A percentile compares a stretch with the other conserved stretches of the same genome.
Evolutionary conservation across 1,140 invertebrate species (phyloP).

Genomic region (Phymastichus coffea): DNA sequence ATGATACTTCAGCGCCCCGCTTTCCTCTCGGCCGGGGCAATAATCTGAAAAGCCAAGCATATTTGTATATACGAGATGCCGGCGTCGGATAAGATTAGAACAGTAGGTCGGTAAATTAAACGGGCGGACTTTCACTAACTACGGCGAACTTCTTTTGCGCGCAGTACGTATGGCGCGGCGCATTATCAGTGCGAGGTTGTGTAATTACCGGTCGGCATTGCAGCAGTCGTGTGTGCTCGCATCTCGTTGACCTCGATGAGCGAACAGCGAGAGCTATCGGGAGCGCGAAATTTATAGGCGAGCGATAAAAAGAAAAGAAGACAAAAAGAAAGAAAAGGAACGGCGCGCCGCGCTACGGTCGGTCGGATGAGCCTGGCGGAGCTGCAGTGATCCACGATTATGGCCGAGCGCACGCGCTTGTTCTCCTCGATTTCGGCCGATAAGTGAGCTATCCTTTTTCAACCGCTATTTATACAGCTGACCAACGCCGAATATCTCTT

Average conservation of each 20-base stretch:
- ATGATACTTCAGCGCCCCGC: conserved; percentile 36
- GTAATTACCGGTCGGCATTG: no score
- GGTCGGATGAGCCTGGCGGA: no score
- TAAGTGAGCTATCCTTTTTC: conserved; percentile 27
- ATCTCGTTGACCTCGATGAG: no score
- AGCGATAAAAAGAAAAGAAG: conserved; percentile 1
- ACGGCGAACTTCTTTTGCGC: no score
- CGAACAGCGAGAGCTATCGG: no score
- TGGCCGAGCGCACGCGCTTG: conserved; percentile 38
- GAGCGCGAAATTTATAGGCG: no score
- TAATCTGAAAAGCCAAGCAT: conserved; percentile 1
- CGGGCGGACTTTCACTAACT: not conserved
- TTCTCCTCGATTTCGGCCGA: conserved; percentile 39
- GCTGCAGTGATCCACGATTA: conserved; percentile 52
- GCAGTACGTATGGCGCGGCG: no score
- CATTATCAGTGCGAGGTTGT: no score
- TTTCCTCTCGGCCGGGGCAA: not conserved
- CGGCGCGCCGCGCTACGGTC: no score
- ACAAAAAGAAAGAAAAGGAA: no score
- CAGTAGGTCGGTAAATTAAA: not conserved
- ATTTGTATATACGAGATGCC: conserved; percentile 8
- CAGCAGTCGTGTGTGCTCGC: no score
- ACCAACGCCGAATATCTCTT: conserved; percentile 35
- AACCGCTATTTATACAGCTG: conserved; percentile 24
- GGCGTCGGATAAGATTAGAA: not conserved